Conservation (phyloP, 2,888 invertebrate genomes). For the Drosophila mayaguana region DNA sequence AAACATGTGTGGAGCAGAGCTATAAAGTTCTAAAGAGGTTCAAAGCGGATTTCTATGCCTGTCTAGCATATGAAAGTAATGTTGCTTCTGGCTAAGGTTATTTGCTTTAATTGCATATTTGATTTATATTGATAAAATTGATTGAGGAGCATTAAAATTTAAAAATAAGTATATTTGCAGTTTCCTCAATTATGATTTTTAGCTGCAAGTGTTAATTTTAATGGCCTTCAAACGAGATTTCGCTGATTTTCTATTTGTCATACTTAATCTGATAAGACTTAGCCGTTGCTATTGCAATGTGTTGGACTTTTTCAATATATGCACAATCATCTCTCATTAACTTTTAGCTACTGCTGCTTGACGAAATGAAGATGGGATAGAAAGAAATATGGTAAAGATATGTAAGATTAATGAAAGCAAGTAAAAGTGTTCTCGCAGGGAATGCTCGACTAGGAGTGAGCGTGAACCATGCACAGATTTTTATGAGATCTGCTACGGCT, state of each 20-base stretch:
- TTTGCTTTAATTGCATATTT: neutral
- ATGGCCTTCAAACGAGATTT: neutral
- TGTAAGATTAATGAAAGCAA: no score
- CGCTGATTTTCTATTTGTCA: neutral
- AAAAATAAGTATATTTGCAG: neutral
- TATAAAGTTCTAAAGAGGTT: neutral
- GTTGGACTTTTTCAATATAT: neutral
- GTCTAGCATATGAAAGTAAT: neutral
- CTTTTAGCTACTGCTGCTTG: neutral
- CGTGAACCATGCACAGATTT: neutral
- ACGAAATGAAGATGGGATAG: no score
- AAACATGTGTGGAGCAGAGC: neutral
- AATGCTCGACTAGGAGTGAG: no score
- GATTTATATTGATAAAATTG: neutral
- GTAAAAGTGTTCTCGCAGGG: neutral
- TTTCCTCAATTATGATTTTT: neutral
- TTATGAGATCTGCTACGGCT: neutral
- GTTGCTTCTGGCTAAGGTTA: neutral
- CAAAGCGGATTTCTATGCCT: neutral
- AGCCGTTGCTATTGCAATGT: neutral
- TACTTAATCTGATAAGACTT: neutral
- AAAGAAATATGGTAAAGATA: neutral
- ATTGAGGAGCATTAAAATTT: neutral
- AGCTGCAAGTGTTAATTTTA: neutral
- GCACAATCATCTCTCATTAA: neutral